Base-by-base conservation (phyloP, 1,140 invertebrate species). In the Drosophila bocqueti region DNA sequence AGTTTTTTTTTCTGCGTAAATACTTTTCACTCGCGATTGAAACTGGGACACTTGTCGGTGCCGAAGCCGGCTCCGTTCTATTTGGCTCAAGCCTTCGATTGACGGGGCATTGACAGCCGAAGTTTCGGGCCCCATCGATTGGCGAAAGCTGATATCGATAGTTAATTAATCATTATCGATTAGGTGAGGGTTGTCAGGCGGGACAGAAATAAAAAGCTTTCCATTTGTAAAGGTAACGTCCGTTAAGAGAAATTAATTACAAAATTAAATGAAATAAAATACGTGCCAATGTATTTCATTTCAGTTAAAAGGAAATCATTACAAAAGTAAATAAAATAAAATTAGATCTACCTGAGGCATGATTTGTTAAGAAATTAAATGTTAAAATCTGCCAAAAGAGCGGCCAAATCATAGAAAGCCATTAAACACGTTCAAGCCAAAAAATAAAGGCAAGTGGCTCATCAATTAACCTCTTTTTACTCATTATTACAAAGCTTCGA, bases 21-120 rank as follows among this genome's bases (percentile, higher is more conserved):
- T 15, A 36, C 46, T 43, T n/a, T 29, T n/a, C n/a, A 46, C 16
- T 46, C 15, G 38, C 38, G 26, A 4, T 31, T 45, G 16, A 4
- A 69, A 68, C 21, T 21, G 29, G 31, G 40, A 31, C 58, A 66
- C 63, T 66, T 63, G 58, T 26, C 34, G 29, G 0, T 21, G 50
- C 29, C 29, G 29, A 9, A 38, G 34, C 13, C 52, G 52, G 3
- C 21, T 31, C 4, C 13, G 38, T 62, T 45, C 63, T 45, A 62
- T 13, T 18, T 45, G 16, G 1, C 10, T 36, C 0, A 29, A 65
- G 31, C 8, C 57, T 15, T 9, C 29, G 38, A 65, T 42, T 62
- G 55, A 62, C 21, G n/a, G 38, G 36, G 10, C 5, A 21, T 10
- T 21, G 31, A n/a, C 13, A 43, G 38, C 38, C 31, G 38, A 11